Base-by-base conservation (phyloP, 2,113 vertebrate species). In the Heterotilapia buettikoferi region DNA sequence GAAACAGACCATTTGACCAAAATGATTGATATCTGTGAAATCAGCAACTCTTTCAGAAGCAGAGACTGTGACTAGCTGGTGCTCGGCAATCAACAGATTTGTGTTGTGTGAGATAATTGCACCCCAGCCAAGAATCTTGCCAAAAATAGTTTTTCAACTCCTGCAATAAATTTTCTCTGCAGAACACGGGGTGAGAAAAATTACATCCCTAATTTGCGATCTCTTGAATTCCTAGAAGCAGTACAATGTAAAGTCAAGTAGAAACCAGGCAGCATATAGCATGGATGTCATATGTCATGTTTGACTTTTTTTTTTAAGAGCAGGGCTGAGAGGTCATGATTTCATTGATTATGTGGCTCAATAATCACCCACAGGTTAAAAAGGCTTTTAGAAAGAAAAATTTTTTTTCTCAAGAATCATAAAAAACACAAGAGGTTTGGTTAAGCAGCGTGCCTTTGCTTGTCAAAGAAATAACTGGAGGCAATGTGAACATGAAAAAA, bases 81-180 rank as follows among this genome's bases (percentile, higher is more conserved):
- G 68, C 76, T 89, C 50, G 3, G 84, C 87, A 94, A 95, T 95
- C 95, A 95, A 88, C 90, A 90, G 86, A 88, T 90, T 90, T 91
- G 88, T 92, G 86, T 81, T 89, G 43, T 38, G 81, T 12, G 31
- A 54, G 85, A 93, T 93, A 93, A 93, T 92, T 94, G 84, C 89
- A 88, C 86, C 63, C 80, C 81, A 80, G 76, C 56, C 24, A 93
- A 14, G 36, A 90, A 86, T 84, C 33, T 10, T 18, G 24, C 79
- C 88, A 87, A 91, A 94, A 93, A 90, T 93, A 90, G 90, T 90
- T 86, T 63, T 85, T 26, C 13, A 26, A 36, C 84, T 85, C 43
- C 40, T 43, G 61, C 6, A 33, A 66, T 76, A 57, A 53, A 88
- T 79, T 84, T 82, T 40, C 61, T 26, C 5, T 56, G 45, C 84